phyloP scores from a whole-genome alignment of 1,140 invertebrate species.

The Drosophila leontia region DNA sequence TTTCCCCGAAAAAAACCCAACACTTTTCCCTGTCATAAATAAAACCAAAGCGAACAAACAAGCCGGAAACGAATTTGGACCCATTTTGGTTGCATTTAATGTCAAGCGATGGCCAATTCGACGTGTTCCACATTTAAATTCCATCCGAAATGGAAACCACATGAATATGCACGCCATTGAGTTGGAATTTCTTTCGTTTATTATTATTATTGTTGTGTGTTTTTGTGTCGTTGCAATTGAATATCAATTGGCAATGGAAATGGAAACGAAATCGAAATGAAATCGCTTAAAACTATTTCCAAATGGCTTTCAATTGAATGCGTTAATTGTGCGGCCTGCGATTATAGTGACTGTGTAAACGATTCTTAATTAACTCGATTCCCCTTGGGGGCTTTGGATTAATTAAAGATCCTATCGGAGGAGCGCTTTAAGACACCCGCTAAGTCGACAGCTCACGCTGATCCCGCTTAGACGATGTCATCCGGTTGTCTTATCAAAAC shows the following conservation, averaged over 20 bases:
- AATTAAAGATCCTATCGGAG: conserved; percentile 47
- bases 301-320: conserved; percentile 41
- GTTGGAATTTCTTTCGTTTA: conserved; percentile 62
- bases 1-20: conserved; percentile 12
- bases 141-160: conserved; percentile 32
- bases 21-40: conserved; percentile 39
- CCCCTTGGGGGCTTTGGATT: conserved; percentile 14
- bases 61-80: conserved; percentile 72
- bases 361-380: conserved; percentile 16
- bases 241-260: conserved; percentile 63
- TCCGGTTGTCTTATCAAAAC: conserved; percentile 46
- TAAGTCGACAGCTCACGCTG: conserved; percentile 28
- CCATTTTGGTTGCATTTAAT: conserved; percentile 70
- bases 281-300: conserved; percentile 53
- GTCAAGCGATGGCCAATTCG: conserved; percentile 66
- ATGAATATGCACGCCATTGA: conserved; percentile 72
- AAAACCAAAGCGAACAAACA: conserved; percentile 40
- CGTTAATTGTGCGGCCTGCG: conserved; percentile 20
- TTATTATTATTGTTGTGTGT: conserved; percentile 21
- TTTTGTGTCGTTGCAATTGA: conserved; percentile 70
- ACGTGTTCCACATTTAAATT: conserved; percentile 72
- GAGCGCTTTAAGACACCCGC: conserved; percentile 15
- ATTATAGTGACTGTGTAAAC: conserved; percentile 2
- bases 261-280: conserved; percentile 61
- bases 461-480: conserved; percentile 34